Conservation (phyloP, 2,113 vertebrate genomes). For the Myanophis thanlyinensis region DNA sequence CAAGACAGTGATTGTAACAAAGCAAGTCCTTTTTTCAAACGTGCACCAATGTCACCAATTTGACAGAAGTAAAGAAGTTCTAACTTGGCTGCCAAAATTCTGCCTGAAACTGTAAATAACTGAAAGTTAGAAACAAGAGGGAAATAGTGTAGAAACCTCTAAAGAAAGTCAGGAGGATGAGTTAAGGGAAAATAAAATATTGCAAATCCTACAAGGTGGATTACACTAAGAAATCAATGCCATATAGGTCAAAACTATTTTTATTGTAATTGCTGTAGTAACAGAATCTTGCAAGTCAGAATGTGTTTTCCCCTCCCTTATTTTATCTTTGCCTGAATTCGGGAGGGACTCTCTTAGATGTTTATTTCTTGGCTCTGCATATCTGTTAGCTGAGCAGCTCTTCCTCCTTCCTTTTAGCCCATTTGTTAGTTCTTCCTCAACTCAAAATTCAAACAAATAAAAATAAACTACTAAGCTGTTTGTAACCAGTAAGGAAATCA, state of each 20-base stretch:
- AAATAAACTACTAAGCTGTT: background rate
- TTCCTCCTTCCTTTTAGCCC: background rate
- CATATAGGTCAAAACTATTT: background rate
- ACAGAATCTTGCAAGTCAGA: background rate
- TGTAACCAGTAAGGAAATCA: background rate
- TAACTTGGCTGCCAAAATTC: background rate
- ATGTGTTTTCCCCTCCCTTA: background rate
- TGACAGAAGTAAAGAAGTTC: background rate
- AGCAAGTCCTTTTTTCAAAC: background rate
- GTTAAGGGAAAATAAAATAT: background rate
- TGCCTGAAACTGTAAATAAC: background rate
- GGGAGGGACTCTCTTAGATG: background rate
- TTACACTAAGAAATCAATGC: background rate
- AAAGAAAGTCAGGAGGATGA: background rate
- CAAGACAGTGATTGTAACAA: background rate
- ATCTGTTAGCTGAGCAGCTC: background rate
- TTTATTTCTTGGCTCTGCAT: background rate
- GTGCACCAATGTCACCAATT: background rate
- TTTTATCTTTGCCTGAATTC: background rate
- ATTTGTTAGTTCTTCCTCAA: background rate
- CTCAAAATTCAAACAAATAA: no score
- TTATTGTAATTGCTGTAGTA: background rate
- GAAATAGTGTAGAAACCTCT: background rate
- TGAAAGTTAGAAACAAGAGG: background rate
- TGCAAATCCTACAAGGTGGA: background rate